Conservation (phyloP, 1,140 invertebrate genomes). For the Microplitis mediator region DNA sequence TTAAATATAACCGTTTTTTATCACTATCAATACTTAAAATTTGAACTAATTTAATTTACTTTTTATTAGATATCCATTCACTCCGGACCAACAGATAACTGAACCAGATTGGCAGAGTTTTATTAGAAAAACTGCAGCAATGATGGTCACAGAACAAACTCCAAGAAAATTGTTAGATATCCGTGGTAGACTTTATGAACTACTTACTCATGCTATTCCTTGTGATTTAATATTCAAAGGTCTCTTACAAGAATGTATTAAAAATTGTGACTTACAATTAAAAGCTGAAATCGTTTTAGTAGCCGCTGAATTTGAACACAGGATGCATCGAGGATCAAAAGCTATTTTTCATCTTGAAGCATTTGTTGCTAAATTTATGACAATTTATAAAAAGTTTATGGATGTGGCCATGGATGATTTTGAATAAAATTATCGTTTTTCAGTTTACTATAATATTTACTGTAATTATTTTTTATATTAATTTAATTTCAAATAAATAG, state of each 20-base stretch:
- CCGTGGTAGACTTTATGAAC: slow-evolving; percentile 87
- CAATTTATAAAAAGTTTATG: slow-evolving; percentile 86
- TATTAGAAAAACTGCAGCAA: slow-evolving; percentile 83
- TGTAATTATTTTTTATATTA: background rate
- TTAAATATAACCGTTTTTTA: background rate
- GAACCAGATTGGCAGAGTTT: slow-evolving; percentile 95
- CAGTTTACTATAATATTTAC: background rate
- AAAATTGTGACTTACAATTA: slow-evolving; percentile 88
- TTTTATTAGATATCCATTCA: slow-evolving; percentile 76
- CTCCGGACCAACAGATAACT: slow-evolving; percentile 78
- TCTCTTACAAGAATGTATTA: slow-evolving; percentile 82
- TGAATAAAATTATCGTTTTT: slow-evolving; percentile 8
- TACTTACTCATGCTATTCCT: slow-evolving; percentile 93
- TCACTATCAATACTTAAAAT: slow-evolving; percentile 2
- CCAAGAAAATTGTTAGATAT: slow-evolving; percentile 85
- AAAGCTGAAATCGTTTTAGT: slow-evolving; percentile 83
- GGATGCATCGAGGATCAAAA: slow-evolving; percentile 88
- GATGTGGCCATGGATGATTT: slow-evolving; percentile 68
- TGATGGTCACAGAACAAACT: slow-evolving; percentile 88
- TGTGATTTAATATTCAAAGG: slow-evolving; percentile 92
- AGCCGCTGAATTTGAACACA: slow-evolving; percentile 90
- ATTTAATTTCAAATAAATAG: no score
- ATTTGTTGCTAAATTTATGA: slow-evolving; percentile 96
- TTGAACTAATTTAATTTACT: background rate
- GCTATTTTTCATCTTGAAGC: slow-evolving; percentile 97